A percentile compares a stretch with the other conserved stretches of the same genome.
Conservation (phyloP, 2,113 vertebrate species). For the Circaetus cinerascens region DNA sequence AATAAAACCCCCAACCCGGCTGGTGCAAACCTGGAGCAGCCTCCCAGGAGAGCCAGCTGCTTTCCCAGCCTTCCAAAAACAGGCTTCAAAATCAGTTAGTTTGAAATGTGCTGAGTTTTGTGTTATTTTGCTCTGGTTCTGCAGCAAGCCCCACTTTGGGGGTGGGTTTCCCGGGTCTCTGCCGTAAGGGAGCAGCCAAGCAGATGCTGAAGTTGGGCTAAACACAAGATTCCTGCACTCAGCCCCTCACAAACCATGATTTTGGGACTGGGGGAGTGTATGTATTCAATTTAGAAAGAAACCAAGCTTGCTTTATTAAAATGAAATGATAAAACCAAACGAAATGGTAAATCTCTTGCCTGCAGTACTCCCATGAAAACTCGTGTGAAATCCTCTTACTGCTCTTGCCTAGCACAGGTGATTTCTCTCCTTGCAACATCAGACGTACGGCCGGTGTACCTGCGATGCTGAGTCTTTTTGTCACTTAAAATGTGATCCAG, state of each 20-base stretch:
- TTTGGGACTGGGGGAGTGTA: neutral
- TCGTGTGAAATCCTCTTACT: neutral
- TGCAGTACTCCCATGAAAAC: too few relatives aligned
- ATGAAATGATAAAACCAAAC: neutral
- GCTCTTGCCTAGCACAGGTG: neutral
- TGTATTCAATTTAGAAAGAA: neutral
- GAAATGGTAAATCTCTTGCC: neutral
- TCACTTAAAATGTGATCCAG: neutral
- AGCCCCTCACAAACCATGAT: neutral
- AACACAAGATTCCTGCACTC: neutral
- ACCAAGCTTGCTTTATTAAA: neutral
- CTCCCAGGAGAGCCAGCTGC: neutral
- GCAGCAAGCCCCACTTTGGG: neutral
- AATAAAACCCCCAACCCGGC: neutral
- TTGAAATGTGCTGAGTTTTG: neutral
- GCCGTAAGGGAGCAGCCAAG: neutral
- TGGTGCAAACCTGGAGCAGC: neutral
- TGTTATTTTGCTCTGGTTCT: neutral
- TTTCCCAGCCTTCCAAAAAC: neutral
- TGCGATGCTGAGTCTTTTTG: neutral
- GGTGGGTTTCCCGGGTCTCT: neutral
- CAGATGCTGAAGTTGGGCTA: neutral
- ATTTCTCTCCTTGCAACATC: neutral
- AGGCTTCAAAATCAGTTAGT: neutral
- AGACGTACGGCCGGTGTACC: fast-evolving